Percentiles rank a stretch among this genome's conserved stretches.
Evolutionary conservation across 92 coral and sea anemone genomes (phyloP).

Genomic region (Hydrozoanthus gracilis): DNA sequence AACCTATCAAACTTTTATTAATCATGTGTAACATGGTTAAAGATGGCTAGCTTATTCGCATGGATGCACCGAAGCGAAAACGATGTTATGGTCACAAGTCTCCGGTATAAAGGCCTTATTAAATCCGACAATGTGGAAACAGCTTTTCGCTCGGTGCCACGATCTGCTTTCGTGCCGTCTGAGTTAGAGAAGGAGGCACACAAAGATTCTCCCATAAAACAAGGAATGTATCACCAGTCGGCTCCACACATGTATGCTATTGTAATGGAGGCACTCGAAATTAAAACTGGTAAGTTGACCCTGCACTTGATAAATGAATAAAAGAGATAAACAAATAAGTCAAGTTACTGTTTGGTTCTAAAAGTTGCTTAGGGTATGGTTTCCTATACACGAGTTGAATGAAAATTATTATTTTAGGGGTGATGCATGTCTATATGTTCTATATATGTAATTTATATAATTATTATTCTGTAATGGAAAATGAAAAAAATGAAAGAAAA

Average conservation of each 20-base stretch:
- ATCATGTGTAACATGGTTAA: no score
- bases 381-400: no score
- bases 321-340: no score
- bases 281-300: conserved; percentile 11
- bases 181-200: conserved; percentile 4
- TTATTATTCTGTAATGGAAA: no score
- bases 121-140: conserved; percentile 15
- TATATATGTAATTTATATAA: no score
- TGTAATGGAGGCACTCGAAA: conserved; percentile 33
- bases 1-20: no score
- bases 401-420: no score
- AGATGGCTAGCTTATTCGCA: background rate
- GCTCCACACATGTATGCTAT: conserved; percentile 37
- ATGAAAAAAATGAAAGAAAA: no score
- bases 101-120: conserved; percentile 25
- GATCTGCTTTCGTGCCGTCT: conserved; percentile 19
- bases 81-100: background rate
- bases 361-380: no score
- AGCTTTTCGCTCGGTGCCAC: conserved; percentile 39
- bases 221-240: conserved; percentile 30
- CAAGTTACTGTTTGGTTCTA: no score
- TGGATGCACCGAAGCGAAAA: background rate
- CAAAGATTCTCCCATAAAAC: conserved; percentile 9
- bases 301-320: background rate
- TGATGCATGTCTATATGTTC: no score